Base-by-base conservation (phyloP, 2,797 vertebrate species). In the Sciurus vulgaris region DNA sequence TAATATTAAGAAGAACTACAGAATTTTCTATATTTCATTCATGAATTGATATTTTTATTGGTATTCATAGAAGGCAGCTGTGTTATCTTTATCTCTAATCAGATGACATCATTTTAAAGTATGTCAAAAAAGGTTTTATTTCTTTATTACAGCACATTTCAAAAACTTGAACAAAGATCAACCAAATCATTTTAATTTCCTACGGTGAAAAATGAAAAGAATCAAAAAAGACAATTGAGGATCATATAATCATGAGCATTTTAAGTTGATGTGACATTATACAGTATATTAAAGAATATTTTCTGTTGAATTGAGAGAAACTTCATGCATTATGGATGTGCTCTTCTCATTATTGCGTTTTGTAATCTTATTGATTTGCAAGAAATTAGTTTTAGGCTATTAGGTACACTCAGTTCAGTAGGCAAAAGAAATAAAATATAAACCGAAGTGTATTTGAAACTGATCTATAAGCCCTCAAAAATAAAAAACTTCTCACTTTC, bases 211-310 rank as follows among this genome's bases (percentile, higher is more conserved):
- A 98, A 97, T 93, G 9, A 97, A 98, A 97, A 97, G 82, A 96
- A 97, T 97, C 95, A 90, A 92, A 91, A 98, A 98, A 93, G 77
- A 88, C 63, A 33, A 91, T 26, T 33, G 90, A 15, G 56, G 93
- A 97, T 97, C 94, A 98, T 95, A 97, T 97, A 98, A 98, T 98
- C 96, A 93, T 97, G 96, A 98, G 97, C 89, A 94, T 97, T 98
- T 98, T 95, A 97, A 95, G 84, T 96, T 84, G 89, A 97, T 97
- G 95, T 95, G 95, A 90, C 94, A 97, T 97, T 96, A 97, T 96
- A 89, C 88, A 95, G 86, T 93, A 96, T 89, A 63, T 70, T 91
- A 85, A 26, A 95, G 92, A 63, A n/a, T 79, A 94, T 83, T 94
- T 96, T 91, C 91, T 20, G 91, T 54, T 89, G 86, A 96, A 87